Evolutionary conservation across 1,140 invertebrate genomes (phyloP).

Genomic region (Tetranychus urticae): DNA sequence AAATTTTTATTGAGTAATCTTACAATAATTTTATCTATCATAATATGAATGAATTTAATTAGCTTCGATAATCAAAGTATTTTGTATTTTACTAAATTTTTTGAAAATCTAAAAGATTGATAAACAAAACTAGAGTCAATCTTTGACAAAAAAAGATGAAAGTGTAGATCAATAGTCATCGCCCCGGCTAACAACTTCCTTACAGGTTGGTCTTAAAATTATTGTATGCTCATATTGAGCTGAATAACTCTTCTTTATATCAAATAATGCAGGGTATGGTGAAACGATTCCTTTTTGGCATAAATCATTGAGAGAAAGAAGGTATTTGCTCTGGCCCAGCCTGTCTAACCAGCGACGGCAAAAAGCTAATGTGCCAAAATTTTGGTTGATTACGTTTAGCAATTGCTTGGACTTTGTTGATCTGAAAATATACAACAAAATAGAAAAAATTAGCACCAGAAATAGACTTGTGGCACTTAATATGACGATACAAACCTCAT

Average conservation of each 20-base stretch:
- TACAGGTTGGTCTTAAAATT: constrained; percentile 86
- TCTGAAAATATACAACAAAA: constrained; percentile 23
- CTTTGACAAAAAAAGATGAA: neutral
- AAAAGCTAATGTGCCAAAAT: constrained; percentile 93
- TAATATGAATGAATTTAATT: no score
- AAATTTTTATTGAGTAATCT: no score
- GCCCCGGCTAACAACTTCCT: constrained; percentile 87
- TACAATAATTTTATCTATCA: no score
- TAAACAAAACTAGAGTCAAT: no score
- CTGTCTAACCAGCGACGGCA: constrained; percentile 97
- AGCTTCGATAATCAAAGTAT: no score
- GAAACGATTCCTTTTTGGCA: constrained; percentile 87
- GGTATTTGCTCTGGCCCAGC: constrained; percentile 83
- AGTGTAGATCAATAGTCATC: constrained; percentile 38
- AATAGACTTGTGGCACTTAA: neutral
- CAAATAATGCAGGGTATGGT: constrained; percentile 91
- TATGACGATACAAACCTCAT: constrained; percentile 25
- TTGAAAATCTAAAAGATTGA: no score
- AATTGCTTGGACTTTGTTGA: constrained; percentile 75
- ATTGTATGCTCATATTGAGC: constrained; percentile 99
- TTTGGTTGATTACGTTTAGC: constrained; percentile 83
- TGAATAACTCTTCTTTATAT: constrained; percentile 91
- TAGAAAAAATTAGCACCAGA: constrained; percentile 2
- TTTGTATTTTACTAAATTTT: no score
- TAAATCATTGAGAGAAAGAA: constrained; percentile 93